Evolutionary conservation across 1,140 invertebrate genomes (phyloP).

Genomic region (Papilio machaon): DNA sequence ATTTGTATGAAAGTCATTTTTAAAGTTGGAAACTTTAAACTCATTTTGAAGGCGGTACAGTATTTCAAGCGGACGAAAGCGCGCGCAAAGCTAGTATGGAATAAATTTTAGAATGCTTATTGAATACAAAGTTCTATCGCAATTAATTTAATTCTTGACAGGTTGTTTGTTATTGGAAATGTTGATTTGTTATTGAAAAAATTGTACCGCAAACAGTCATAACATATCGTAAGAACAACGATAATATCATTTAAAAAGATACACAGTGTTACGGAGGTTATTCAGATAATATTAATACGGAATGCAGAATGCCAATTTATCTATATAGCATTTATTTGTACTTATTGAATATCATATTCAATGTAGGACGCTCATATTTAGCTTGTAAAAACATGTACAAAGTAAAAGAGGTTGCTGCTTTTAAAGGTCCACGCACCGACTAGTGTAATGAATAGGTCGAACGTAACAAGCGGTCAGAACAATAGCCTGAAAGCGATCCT

Average conservation of each 20-base stretch:
- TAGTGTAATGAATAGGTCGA: neutral
- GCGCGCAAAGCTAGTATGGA: neutral
- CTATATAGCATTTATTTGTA: no score
- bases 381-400: neutral
- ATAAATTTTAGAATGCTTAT: neutral
- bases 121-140: neutral
- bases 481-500: conserved; percentile 39
- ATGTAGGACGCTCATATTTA: neutral
- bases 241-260: neutral
- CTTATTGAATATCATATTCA: no score
- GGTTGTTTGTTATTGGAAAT: neutral
- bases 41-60: no score
- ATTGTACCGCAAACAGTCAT: neutral
- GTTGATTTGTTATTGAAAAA: neutral
- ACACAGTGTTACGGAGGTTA: neutral
- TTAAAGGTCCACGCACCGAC: neutral
- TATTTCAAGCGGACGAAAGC: no score
- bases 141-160: neutral
- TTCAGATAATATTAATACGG: neutral
- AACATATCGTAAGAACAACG: neutral
- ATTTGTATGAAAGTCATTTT: no score
- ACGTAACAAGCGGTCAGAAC: conserved; percentile 31
- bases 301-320: no score
- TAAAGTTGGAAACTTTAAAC: no score
- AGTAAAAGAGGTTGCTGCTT: neutral